phyloP scores from a whole-genome alignment of 2,888 invertebrate species.

The Cotesia congregata region DNA sequence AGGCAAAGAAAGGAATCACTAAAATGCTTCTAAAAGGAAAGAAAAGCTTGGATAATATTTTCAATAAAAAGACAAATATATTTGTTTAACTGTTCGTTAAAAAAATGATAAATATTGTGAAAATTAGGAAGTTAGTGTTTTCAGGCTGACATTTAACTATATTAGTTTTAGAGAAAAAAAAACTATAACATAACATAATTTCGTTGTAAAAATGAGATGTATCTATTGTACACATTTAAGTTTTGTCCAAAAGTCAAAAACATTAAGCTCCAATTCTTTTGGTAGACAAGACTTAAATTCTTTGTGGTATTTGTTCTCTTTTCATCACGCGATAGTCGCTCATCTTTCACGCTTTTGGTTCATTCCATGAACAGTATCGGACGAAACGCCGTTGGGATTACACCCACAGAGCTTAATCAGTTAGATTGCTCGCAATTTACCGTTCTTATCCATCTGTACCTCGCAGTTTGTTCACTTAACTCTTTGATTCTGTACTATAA shows the following conservation, averaged over 20 bases:
- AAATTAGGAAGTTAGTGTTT: no score
- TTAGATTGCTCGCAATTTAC: slow-evolving; percentile 67
- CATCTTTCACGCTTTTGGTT: slow-evolving; percentile 12
- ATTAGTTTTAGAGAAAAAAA: no score
- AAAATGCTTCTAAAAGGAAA: no score
- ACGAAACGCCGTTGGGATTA: slow-evolving; percentile 56
- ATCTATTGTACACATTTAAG: not conserved
- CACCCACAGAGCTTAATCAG: slow-evolving; percentile 64
- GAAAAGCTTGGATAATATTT: no score
- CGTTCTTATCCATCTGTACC: slow-evolving; percentile 60
- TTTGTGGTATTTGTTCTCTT: slow-evolving; percentile 43
- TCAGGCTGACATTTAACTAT: no score
- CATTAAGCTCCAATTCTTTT: slow-evolving; percentile 6
- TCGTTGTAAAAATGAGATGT: not conserved
- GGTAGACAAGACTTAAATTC: not conserved
- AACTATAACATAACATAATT: no score
- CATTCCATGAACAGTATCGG: slow-evolving; percentile 37
- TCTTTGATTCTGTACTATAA: slow-evolving; percentile 16
- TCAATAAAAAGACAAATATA: no score
- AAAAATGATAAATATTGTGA: no score
- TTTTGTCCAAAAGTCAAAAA: slow-evolving; percentile 7
- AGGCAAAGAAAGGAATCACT: no score
- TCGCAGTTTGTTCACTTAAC: slow-evolving; percentile 41
- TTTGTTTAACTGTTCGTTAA: no score
- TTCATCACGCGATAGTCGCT: slow-evolving; percentile 49